Conservation (phyloP, 1,140 invertebrate genomes). For the Drosophila ogumai region DNA sequence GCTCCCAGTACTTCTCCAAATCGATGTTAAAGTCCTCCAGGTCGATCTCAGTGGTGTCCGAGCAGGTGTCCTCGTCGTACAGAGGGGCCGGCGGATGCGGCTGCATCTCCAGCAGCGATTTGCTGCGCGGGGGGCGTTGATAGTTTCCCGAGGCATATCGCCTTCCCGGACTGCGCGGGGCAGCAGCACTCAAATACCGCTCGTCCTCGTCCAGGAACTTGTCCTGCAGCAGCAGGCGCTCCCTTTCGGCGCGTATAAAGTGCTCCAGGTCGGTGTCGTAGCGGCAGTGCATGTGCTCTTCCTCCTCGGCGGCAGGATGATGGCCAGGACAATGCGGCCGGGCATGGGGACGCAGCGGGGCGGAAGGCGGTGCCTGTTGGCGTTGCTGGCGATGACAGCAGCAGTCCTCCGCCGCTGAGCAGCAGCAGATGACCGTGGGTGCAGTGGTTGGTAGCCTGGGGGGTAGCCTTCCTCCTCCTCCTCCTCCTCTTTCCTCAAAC, state of each 20-base stretch:
- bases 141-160: slow-evolving; percentile 50
- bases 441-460: slow-evolving; percentile 3
- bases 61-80: slow-evolving; percentile 83
- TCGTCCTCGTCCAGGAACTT: slow-evolving; percentile 84
- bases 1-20: slow-evolving; percentile 84
- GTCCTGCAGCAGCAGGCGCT: slow-evolving; percentile 77
- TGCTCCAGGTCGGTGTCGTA: slow-evolving; percentile 84
- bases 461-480: slow-evolving; percentile 21
- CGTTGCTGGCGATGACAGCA: slow-evolving; percentile 72
- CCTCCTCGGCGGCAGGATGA: slow-evolving; percentile 81
- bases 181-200: slow-evolving; percentile 62
- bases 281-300: slow-evolving; percentile 82
- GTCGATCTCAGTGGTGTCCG: slow-evolving; percentile 83
- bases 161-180: slow-evolving; percentile 26
- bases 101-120: slow-evolving; percentile 81
- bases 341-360: slow-evolving; percentile 30
- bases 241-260: slow-evolving; percentile 79
- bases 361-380: slow-evolving; percentile 25
- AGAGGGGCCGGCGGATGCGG: slow-evolving; percentile 76
- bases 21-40: slow-evolving; percentile 84
- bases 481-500: slow-evolving; percentile 66
- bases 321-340: slow-evolving; percentile 71
- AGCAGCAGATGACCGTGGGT: slow-evolving; percentile 76
- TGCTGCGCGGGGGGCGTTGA: slow-evolving; percentile 71
- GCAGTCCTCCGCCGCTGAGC: slow-evolving; percentile 73